phyloP scores from a whole-genome alignment of 35 echinoderm and acorn worm genomes.

The Acanthaster planci region DNA sequence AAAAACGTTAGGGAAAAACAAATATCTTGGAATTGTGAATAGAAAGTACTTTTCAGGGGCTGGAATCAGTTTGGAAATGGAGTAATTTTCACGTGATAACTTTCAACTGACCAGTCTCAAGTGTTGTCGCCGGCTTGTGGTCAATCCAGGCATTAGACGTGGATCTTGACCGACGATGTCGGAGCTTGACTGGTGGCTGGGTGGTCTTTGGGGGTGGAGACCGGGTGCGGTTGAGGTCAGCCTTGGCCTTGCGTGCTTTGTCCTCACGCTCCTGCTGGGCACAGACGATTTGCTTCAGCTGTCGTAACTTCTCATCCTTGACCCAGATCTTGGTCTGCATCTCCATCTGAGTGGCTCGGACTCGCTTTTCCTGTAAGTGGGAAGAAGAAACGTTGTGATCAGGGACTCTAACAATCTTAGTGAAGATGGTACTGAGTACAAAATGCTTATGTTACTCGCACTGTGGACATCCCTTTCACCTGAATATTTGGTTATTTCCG shows the following conservation, averaged over 20 bases:
- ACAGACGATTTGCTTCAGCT: constrained; percentile 96
- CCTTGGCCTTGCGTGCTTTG: constrained; percentile 40
- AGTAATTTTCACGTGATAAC: too few species aligned
- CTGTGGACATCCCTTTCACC: too few species aligned
- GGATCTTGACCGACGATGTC: constrained; percentile 83
- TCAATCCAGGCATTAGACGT: constrained; percentile 86
- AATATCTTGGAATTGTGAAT: too few species aligned
- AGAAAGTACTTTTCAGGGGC: too few species aligned
- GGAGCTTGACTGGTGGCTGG: constrained; percentile 76
- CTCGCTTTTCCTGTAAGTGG: constrained; percentile 67
- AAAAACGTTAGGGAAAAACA: too few species aligned
- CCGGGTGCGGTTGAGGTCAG: constrained; percentile 52
- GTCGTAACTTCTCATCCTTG: constrained; percentile 86
- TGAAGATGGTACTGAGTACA: too few species aligned
- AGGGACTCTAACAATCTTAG: too few species aligned
- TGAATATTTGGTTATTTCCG: too few species aligned
- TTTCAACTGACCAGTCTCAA: constrained; percentile 72
- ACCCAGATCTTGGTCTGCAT: constrained; percentile 95
- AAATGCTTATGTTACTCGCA: too few species aligned
- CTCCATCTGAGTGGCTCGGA: constrained; percentile 63
- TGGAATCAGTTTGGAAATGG: too few species aligned
- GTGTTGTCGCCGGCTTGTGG: constrained; percentile 80
- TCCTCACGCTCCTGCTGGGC: constrained; percentile 40
- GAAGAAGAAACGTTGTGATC: too few species aligned
- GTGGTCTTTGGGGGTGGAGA: constrained; percentile 72